phyloP scores from a whole-genome alignment of 2,888 invertebrate species.

The Coremacera marginata region DNA sequence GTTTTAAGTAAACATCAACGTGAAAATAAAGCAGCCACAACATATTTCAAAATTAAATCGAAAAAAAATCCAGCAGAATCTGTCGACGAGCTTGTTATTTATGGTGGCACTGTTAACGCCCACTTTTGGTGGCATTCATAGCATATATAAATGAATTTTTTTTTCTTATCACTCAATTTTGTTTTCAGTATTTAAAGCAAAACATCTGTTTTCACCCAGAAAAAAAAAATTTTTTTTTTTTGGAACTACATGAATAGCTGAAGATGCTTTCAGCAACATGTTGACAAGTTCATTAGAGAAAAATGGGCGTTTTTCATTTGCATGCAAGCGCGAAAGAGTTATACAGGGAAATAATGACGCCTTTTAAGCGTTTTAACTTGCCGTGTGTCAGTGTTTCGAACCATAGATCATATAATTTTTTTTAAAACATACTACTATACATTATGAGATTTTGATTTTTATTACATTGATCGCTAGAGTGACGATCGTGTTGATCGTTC shows the following conservation, averaged over 20 bases:
- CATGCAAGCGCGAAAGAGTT: no score
- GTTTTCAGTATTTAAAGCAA: not conserved
- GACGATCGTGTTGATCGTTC: no score
- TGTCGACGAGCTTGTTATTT: slow-evolving; percentile 32
- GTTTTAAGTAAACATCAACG: not conserved
- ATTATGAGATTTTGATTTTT: no score
- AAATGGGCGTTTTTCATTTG: not conserved
- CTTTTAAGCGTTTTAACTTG: no score
- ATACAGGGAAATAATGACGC: no score
- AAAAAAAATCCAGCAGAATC: slow-evolving; percentile 8
- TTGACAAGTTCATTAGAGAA: slow-evolving; percentile 26
- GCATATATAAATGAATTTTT: not conserved
- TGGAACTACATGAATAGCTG: not conserved
- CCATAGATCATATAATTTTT: no score
- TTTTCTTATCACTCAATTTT: no score
- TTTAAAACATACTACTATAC: no score
- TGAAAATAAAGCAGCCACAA: not conserved
- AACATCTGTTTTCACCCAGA: slow-evolving; percentile 3
- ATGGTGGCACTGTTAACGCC: slow-evolving; percentile 22
- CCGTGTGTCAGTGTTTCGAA: no score
- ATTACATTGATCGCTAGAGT: no score
- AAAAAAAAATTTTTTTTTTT: not conserved
- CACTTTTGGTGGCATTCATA: slow-evolving; percentile 1
- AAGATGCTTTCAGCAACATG: slow-evolving; percentile 20
- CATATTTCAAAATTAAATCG: slow-evolving; percentile 31